Base-by-base conservation (phyloP, 1,140 invertebrate genomes). In the Coptotermes formosanus region DNA sequence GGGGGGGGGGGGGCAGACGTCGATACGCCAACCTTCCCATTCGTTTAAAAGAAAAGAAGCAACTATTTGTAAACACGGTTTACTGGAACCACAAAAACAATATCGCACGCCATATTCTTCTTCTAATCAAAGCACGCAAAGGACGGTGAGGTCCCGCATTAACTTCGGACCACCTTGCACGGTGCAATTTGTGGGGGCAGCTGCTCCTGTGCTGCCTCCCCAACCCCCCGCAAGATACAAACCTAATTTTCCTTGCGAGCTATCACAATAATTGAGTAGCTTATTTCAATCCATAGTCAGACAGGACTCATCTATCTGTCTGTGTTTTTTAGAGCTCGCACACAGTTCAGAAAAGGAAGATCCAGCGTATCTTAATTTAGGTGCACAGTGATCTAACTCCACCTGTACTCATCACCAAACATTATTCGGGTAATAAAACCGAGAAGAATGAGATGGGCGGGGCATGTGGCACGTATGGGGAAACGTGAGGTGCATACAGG, bases 261-360 rank as follows among this genome's bases (percentile, higher is more conserved):
- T 30, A 75, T 30, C 25, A 30, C n/a, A 75, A 75, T 75, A 75
- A 75, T 75, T 75, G 64, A 75, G 64, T 75, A 75, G 64, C 64
- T 75, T 30, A 75, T 75, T 64, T 19, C 59, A 7, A 64, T 1
- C 25, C 59, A n/a, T 64, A 8, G 19, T 64, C 59, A 64, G 64
- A 75, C 25, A 75, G 25, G n/a, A 75, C 64, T 75, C 64, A 75
- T 75, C 64, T n/a, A n/a, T 75, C 64, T 75, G 19, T 64, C 19
- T 64, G 8, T 16, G n/a, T 75, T 75, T 25, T 30, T 30, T 23
- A 23, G 12, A 64, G 3, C 64, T 75, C 19, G 64, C 25, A 8
- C 30, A 11, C 25, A n/a, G n/a, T 75, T 11, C 64, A 8, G 25
- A 30, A n/a, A n/a, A 64, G 25, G 7, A 19, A 64, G 7, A 75